These are phyloP conservation scores for Chionomys nivalis DNA, from an alignment of 2,113 vertebrate species.

Conservation along the genomic window DNA sequence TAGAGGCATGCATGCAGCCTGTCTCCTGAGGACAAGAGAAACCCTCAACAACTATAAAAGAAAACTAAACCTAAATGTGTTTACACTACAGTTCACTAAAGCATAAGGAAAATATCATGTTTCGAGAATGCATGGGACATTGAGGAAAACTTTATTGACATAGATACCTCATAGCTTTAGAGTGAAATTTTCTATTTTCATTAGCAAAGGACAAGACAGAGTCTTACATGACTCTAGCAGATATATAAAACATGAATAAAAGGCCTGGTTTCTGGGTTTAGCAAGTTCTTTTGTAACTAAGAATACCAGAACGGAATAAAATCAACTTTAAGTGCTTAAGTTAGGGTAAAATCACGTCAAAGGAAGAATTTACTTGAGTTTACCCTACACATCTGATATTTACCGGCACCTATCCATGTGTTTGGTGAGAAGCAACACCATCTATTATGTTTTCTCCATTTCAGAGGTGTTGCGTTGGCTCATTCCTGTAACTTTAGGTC, in stretches of 20 bases:
- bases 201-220: slow-evolving; percentile 29
- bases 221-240: background rate
- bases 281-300: background rate
- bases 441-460: background rate
- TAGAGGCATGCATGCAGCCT: background rate
- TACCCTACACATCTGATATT: background rate
- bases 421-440: background rate
- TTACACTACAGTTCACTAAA: slow-evolving; percentile 27
- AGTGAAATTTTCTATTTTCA: slow-evolving; percentile 1
- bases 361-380: background rate
- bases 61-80: background rate
- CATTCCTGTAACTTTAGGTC: slow-evolving; percentile 1
- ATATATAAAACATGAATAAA: background rate
- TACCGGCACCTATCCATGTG: background rate
- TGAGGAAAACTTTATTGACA: background rate
- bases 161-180: background rate
- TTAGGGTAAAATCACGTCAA: background rate
- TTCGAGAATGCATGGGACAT: background rate
- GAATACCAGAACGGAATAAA: background rate
- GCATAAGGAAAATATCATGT: background rate
- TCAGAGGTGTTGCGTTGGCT: background rate
- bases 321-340: background rate
- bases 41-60: background rate
- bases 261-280: background rate
- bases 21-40: background rate